phyloP scores from a whole-genome alignment of 2,113 vertebrate genomes.

The Myotis davidii region DNA sequence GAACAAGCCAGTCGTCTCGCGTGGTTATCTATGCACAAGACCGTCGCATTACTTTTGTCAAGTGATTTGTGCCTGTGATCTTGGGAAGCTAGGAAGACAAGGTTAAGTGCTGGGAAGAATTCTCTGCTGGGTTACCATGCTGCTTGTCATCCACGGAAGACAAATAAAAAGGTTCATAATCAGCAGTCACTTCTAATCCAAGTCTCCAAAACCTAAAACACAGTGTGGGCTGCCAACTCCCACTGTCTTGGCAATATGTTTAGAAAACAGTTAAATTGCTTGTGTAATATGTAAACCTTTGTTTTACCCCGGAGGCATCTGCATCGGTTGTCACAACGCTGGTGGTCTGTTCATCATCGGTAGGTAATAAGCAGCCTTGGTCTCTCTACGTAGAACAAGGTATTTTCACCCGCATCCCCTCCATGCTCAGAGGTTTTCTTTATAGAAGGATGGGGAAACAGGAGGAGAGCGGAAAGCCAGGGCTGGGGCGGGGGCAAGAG shows the following conservation, averaged over 20 bases:
- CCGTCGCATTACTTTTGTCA: conserved; percentile 91
- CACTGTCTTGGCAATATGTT: conserved; percentile 99
- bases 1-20: conserved; percentile 90
- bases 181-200: conserved; percentile 91
- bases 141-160: conserved; percentile 94
- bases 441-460: background rate
- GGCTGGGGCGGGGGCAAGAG: background rate
- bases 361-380: conserved; percentile 92
- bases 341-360: conserved; percentile 96
- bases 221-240: conserved; percentile 92
- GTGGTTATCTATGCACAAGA: conserved; percentile 88
- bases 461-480: conserved; percentile 22
- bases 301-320: conserved; percentile 94
- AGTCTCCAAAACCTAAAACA: conserved; percentile 92
- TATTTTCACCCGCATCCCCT: conserved; percentile 80
- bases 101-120: conserved; percentile 94
- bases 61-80: conserved; percentile 97
- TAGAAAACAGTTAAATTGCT: conserved; percentile 99
- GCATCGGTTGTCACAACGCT: conserved; percentile 94
- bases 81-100: conserved; percentile 93
- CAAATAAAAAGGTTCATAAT: conserved; percentile 94
- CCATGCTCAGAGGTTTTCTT: conserved; percentile 42
- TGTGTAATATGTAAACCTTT: conserved; percentile 99
- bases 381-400: conserved; percentile 85
- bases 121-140: conserved; percentile 93